Evolutionary conservation across 2,888 invertebrate species (phyloP).

Genomic region (Reticulitermes lucifugus): DNA sequence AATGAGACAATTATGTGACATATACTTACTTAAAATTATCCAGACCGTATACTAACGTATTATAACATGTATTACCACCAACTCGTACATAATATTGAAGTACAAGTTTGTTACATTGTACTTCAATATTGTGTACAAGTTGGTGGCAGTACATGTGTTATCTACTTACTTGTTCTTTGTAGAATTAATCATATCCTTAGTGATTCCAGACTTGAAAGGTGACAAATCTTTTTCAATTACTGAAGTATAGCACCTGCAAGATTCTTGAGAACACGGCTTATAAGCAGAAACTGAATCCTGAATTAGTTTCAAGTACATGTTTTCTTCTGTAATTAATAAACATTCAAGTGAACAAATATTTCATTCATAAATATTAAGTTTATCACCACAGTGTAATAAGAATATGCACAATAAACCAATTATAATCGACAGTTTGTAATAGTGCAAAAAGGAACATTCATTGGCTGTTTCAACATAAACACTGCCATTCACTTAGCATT

Average conservation of each 20-base stretch:
- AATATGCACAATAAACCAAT: not conserved
- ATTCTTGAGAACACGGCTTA: constrained; percentile 55
- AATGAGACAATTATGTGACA: too few species aligned
- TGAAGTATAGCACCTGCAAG: constrained; percentile 74
- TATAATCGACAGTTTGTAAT: not conserved
- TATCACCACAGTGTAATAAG: not conserved
- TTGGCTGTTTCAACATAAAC: too few species aligned
- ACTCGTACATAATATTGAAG: too few species aligned
- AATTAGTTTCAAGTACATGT: constrained; percentile 41
- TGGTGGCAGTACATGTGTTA: too few species aligned
- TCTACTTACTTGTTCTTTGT: constrained; percentile 61
- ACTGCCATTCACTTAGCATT: too few species aligned
- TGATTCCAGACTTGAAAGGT: constrained; percentile 79
- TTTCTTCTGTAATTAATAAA: not conserved
- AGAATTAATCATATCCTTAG: constrained; percentile 71
- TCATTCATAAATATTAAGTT: not conserved
- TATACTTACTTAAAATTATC: constrained; percentile 46
- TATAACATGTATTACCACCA: too few species aligned
- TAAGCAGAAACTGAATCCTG: constrained; percentile 46
- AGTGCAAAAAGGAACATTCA: too few species aligned
- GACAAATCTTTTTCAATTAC: constrained; percentile 77
- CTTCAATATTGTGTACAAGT: too few species aligned
- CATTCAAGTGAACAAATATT: not conserved
- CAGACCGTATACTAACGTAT: too few species aligned
- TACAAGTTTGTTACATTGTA: too few species aligned